These are phyloP conservation scores for Macaria notata DNA, from an alignment of 2,888 invertebrate genomes.

Conservation along the genomic window DNA sequence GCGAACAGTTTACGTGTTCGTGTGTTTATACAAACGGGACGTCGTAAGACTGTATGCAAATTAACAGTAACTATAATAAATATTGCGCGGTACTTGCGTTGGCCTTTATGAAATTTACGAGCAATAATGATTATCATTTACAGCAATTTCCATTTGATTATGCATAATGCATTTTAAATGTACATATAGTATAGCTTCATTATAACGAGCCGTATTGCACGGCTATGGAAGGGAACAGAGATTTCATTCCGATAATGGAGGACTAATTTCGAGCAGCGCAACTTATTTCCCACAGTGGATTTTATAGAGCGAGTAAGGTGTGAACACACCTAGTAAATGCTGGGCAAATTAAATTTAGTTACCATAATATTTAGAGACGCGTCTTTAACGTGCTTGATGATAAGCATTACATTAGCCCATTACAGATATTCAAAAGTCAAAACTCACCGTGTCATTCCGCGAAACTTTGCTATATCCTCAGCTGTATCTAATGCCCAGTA, in stretches of 20 bases:
- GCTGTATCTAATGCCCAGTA: too few species aligned
- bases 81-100: neutral
- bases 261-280: conserved; percentile 37
- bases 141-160: conserved; percentile 3
- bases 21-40: conserved; percentile 4
- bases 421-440: too few species aligned
- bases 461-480: too few species aligned
- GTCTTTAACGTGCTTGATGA: too few species aligned
- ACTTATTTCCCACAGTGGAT: conserved; percentile 26
- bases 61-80: conserved; percentile 23
- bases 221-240: conserved; percentile 35
- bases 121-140: conserved; percentile 8
- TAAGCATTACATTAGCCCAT: too few species aligned
- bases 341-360: too few species aligned
- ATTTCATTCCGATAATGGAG: conserved; percentile 49
- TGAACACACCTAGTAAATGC: too few species aligned
- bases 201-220: conserved; percentile 20
- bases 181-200: conserved; percentile 10
- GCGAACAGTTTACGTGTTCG: conserved; percentile 12
- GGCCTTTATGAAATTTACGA: conserved; percentile 6
- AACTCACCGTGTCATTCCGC: too few species aligned
- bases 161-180: conserved; percentile 12
- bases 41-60: conserved; percentile 25
- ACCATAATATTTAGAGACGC: too few species aligned
- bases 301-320: too few species aligned